Conservation (phyloP, 2,888 invertebrate genomes). For the Stramonita haemastoma region DNA sequence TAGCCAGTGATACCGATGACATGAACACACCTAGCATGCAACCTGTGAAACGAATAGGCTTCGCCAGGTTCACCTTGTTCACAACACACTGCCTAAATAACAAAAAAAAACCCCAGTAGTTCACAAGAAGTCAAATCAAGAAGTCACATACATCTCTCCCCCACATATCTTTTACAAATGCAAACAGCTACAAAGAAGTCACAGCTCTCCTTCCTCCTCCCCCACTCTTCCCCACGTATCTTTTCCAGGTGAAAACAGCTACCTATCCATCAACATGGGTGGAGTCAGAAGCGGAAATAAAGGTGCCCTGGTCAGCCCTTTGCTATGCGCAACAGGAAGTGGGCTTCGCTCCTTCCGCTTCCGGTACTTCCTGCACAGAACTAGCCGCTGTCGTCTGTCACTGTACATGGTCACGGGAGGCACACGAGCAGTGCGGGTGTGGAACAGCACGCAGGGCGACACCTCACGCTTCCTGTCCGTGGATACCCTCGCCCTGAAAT, state of each 20-base stretch:
- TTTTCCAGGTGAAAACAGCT: neutral
- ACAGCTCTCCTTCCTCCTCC: too few relatives aligned
- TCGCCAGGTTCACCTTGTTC: too few relatives aligned
- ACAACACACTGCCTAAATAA: too few relatives aligned
- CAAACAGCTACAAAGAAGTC: too few relatives aligned
- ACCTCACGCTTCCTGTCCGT: neutral
- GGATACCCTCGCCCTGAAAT: neutral
- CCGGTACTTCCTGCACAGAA: neutral
- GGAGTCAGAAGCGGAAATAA: neutral
- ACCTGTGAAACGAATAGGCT: too few relatives aligned
- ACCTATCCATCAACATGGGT: neutral
- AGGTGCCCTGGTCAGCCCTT: neutral
- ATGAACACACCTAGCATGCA: too few relatives aligned
- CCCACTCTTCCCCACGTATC: neutral
- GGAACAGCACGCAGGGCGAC: neutral
- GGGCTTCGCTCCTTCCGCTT: neutral
- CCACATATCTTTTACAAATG: too few relatives aligned
- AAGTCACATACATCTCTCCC: too few relatives aligned
- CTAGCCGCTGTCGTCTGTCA: neutral
- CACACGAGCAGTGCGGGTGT: neutral
- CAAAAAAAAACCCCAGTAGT: too few relatives aligned
- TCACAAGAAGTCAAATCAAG: too few relatives aligned
- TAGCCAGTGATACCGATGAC: too few relatives aligned
- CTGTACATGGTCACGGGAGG: neutral
- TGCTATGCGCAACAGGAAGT: conserved; percentile 1